Conservation (phyloP, 2,113 vertebrate genomes). For the Lampris megalopsis region DNA sequence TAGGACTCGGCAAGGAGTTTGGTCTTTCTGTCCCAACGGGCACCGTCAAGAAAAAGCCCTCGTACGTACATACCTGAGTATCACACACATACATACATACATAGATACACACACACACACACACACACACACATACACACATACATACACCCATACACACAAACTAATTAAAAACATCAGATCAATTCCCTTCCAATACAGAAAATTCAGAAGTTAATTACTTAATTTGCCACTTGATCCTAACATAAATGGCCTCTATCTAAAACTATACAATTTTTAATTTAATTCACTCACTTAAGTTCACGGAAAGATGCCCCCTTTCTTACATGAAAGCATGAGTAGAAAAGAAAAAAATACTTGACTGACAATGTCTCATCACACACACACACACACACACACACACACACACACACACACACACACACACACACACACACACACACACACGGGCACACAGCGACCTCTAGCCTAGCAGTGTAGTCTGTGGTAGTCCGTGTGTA, state of each 20-base stretch:
- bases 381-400: slow-evolving; percentile 18
- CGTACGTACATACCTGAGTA: slow-evolving; percentile 86
- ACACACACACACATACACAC: slow-evolving; percentile 15
- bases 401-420: slow-evolving; percentile 53
- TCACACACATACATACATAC: slow-evolving; percentile 22
- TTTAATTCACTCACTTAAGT: too few relatives aligned
- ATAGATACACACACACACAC: slow-evolving; percentile 10
- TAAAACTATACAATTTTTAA: too few relatives aligned
- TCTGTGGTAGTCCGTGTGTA: slow-evolving; percentile 23
- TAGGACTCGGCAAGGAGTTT: slow-evolving; percentile 88
- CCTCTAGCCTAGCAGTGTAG: slow-evolving; percentile 27
- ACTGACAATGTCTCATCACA: too few relatives aligned
- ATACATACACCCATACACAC: slow-evolving; percentile 15
- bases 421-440: slow-evolving; percentile 46
- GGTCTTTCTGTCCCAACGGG: slow-evolving; percentile 88
- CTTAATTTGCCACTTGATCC: too few relatives aligned
- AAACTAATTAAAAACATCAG: neutral
- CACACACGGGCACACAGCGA: slow-evolving; percentile 54
- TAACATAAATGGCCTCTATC: too few relatives aligned
- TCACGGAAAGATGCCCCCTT: too few relatives aligned
- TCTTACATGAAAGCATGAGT: too few relatives aligned
- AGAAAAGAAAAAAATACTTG: too few relatives aligned
- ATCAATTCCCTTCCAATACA: neutral
- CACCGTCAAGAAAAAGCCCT: slow-evolving; percentile 90
- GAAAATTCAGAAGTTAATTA: too few relatives aligned